Conservation (phyloP, 2,888 invertebrate species). For the Norana najaformis region DNA sequence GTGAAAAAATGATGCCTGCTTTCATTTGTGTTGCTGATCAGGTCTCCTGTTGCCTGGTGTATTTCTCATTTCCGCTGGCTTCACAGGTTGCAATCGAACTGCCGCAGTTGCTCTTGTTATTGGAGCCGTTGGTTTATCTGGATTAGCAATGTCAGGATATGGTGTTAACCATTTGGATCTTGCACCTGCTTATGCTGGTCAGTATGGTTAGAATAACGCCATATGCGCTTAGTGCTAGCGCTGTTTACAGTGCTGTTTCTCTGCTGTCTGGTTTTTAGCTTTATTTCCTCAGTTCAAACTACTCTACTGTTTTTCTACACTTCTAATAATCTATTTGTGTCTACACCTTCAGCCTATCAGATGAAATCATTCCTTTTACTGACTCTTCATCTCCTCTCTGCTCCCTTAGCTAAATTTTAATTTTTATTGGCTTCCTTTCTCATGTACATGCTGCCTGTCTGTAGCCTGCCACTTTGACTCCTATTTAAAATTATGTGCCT, state of each 20-base stretch:
- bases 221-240: too few species aligned
- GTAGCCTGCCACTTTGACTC: too few species aligned
- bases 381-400: too few species aligned
- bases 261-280: background rate
- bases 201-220: background rate
- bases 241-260: background rate
- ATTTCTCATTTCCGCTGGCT: conserved; percentile 80
- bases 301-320: background rate
- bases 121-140: conserved; percentile 46
- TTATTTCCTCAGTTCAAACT: background rate
- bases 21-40: conserved; percentile 36
- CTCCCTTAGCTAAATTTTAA: too few species aligned
- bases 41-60: conserved; percentile 76
- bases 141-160: conserved; percentile 47
- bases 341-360: too few species aligned
- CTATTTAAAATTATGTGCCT: too few species aligned
- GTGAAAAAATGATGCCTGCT: background rate
- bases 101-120: conserved; percentile 46
- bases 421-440: too few species aligned
- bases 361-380: too few species aligned
- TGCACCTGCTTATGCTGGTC: conserved; percentile 54
- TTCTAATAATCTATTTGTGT: conserved; percentile 25
- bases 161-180: conserved; percentile 56
- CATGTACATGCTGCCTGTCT: too few species aligned
- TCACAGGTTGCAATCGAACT: conserved; percentile 63